Evolutionary conservation across 2,113 vertebrate species (phyloP).

Genomic region (Hemichromis elongatus): DNA sequence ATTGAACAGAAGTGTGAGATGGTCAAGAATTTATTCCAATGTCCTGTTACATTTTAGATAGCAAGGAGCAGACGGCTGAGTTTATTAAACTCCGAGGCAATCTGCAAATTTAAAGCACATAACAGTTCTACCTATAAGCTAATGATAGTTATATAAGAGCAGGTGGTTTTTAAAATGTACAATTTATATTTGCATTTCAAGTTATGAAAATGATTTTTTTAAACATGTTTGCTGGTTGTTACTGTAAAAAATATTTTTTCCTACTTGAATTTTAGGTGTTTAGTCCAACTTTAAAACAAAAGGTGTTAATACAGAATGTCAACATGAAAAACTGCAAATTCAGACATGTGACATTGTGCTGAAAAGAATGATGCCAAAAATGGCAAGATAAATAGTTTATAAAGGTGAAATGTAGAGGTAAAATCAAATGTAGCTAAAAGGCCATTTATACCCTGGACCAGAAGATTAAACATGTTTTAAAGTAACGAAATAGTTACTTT

Average conservation of each 20-base stretch:
- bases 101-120: no score
- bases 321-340: not conserved
- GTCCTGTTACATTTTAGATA: no score
- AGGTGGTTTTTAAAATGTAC: not conserved
- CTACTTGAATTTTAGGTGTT: not conserved
- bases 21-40: no score
- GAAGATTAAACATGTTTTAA: no score
- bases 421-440: no score
- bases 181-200: not conserved
- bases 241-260: not conserved
- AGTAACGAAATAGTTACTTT: no score
- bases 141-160: no score
- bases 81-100: no score
- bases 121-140: no score
- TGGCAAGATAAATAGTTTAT: not conserved
- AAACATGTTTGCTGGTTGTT: not conserved
- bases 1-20: no score
- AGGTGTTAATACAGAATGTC: not conserved
- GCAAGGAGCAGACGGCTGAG: no score
- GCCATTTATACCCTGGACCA: no score
- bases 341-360: not conserved
- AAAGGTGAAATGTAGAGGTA: not conserved
- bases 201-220: not conserved
- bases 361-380: not conserved
- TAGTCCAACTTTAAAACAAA: not conserved